Evolutionary conservation across 2,888 invertebrate species (phyloP), one percentile per base, ranked within the genome.

Genomic region (Halictus quadricinctus): DNA sequence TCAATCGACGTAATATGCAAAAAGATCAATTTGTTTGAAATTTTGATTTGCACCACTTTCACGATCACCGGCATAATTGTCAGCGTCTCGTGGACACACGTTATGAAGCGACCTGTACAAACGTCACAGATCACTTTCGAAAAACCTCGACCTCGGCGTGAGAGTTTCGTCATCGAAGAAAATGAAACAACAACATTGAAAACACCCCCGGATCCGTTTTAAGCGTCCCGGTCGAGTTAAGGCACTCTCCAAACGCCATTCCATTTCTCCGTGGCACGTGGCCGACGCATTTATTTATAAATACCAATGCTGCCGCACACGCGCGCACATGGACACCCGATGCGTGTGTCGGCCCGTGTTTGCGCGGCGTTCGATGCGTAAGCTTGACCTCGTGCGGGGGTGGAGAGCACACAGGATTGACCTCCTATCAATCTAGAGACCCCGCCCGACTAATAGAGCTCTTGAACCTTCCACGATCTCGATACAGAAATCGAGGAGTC

Each of bases 261-360:
- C 85, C 87, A 88, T 90, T 88, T 89, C 88, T 79, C 88, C 81
- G 87, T 86, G 88, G 89, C 91, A 90, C 91, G 91, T 91, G 91
- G 91, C 90, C 90, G 90, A 85, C 84, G 88, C 85, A 91, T 91
- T 91, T 91, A 91, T 91, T 91, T 91, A 91, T 91, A 91, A 91
- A 91, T 91, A 90, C 86, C 88, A 75, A 90, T 87, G 86, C 86
- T 81, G 79, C 85, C 88, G 83, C 76, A 69, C 72, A 69, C 76
- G 66, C 41, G 12, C 18, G 1, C n/a, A 25, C 36, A 10, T 21
- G 46, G n/a, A 21, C 66, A 29, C 41, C 41, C 15, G 74, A n/a
- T 13, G 58, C 80, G 70, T 70, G 77, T 72, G 64, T 46, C 74
- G 29, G 64, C 64, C 18, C 64, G 29, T 29, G 81, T 36, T 36